These are phyloP conservation scores for Lepidurus apus DNA, from an alignment of 1,140 invertebrate species.

Conservation along the genomic window DNA sequence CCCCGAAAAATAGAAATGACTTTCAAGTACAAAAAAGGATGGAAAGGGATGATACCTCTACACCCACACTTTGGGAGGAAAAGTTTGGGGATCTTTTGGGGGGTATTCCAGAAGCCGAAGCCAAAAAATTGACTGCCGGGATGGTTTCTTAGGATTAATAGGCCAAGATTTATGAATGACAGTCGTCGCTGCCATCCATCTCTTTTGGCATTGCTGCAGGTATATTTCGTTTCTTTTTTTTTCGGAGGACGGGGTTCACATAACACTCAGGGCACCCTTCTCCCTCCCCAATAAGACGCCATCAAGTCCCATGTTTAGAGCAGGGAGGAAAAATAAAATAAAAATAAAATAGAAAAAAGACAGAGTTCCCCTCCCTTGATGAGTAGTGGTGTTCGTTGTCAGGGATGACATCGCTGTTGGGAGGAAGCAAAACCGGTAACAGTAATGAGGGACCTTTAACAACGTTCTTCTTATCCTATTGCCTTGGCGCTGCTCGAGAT, in stretches of 20 bases:
- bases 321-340: background rate
- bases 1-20: background rate
- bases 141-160: background rate
- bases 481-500: background rate
- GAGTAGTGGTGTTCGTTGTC: slow-evolving; percentile 2
- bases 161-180: slow-evolving; percentile 15
- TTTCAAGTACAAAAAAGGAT: background rate
- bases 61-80: background rate
- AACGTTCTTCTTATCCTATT: slow-evolving; percentile 1
- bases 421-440: slow-evolving; percentile 7
- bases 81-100: background rate
- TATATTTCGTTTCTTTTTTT: background rate
- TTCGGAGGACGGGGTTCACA: background rate
- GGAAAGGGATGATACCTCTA: background rate
- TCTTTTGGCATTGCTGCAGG: background rate
- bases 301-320: background rate
- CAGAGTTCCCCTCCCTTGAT: background rate
- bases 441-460: background rate
- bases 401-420: background rate
- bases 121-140: background rate
- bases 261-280: background rate
- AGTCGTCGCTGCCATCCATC: slow-evolving; percentile 4
- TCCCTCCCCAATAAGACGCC: background rate
- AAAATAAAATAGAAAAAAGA: background rate
- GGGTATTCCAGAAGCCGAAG: background rate